Conservation (phyloP, 2,888 invertebrate genomes). For the Siphlonurus alternatus region DNA sequence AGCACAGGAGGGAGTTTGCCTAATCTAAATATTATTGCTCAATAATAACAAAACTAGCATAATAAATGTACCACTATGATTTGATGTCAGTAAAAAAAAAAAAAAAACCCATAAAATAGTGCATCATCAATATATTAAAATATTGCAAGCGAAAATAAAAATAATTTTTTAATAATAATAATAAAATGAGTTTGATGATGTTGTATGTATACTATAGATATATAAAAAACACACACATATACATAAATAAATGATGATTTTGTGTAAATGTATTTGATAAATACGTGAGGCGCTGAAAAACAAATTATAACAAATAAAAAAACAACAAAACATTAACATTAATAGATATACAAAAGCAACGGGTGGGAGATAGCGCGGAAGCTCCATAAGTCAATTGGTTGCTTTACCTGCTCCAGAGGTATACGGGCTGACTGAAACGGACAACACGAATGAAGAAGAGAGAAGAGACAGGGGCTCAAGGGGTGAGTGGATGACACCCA, state of each 20-base stretch:
- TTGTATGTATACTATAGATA: constrained; percentile 1
- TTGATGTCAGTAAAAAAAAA: background rate
- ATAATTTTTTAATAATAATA: background rate
- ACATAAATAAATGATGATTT: constrained; percentile 7
- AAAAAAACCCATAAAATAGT: background rate
- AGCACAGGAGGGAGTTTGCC: background rate
- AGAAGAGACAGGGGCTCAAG: background rate
- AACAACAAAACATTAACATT: background rate
- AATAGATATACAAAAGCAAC: background rate
- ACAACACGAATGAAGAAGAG: constrained; percentile 9
- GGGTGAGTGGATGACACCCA: background rate
- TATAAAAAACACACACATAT: constrained; percentile 9
- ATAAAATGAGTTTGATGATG: constrained; percentile 6
- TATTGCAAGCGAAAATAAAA: background rate
- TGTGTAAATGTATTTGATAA: constrained; percentile 6
- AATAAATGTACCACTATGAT: background rate
- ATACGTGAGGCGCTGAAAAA: constrained; percentile 3
- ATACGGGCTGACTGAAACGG: constrained; percentile 10
- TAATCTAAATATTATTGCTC: background rate
- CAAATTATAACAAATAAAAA: background rate
- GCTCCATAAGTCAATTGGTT: background rate
- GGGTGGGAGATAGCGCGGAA: background rate
- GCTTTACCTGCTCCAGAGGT: constrained; percentile 9
- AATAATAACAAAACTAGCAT: background rate
- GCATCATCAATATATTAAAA: background rate